Evolutionary conservation across 1,140 invertebrate species (phyloP), one percentile per base, ranked within the genome.

Genomic region (Piezodorus guildinii): DNA sequence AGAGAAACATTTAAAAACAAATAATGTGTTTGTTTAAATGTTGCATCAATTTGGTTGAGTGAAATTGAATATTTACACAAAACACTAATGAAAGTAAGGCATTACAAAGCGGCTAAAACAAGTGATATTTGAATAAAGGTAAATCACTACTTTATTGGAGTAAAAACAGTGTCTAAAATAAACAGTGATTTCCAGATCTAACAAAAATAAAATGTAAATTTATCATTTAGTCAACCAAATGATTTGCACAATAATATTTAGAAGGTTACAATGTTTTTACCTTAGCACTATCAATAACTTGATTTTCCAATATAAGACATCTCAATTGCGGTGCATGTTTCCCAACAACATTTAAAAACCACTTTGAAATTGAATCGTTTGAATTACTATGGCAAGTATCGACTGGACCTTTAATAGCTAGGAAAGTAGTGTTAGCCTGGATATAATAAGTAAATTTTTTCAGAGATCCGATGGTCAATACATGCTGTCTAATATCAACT

Each of bases 241-340:
- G 6, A 12, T 10, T 39, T 39, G 6, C 34, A 39, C 12, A 62
- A 64, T 21, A 62, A 15, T 44, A 12, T 64, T 62, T 64, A 16
- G 49, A 21, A 5, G 34, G 23, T 46, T 8, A 30, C 34, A 34
- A 23, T 46, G 23, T 54, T 67, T 66, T 70, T 70, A 80, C 77
- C 65, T 76, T 73, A 64, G 73, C 69, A 67, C 75, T 75, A 69
- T 78, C 72, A 49, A 81, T 73, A 43, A 72, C 73, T 62, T 78
- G 77, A 21, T 79, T 74, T 67, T 80, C 77, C n/a, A 81, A 62
- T 45, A 77, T 74, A 30, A 81, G 70, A 16, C 76, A 74, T 59
- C 74, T 71, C 0, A 81, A 67, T 45, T 77, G 73, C 63, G 66
- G 69, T 49, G 73, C 75, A 34, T 60, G 62, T 60, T 65, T 64